Evolutionary conservation across 2,797 vertebrate genomes (phyloP).

Genomic region (Danionella dracula): DNA sequence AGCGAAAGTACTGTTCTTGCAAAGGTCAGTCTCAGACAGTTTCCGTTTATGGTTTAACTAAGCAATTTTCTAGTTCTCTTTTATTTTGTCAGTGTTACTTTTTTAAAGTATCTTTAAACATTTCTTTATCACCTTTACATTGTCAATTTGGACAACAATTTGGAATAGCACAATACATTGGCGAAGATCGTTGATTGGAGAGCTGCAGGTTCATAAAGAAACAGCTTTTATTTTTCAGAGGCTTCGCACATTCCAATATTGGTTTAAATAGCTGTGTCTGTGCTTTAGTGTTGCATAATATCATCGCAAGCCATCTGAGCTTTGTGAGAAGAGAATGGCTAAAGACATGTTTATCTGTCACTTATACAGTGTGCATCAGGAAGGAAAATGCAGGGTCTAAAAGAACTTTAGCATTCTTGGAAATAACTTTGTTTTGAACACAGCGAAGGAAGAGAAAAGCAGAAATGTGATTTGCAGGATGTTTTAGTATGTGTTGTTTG

Average conservation of each 20-base stretch:
- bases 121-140: too few species aligned
- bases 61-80: too few species aligned
- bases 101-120: too few species aligned
- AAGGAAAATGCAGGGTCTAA: not conserved
- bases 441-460: conserved; percentile 13
- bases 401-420: not conserved
- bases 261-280: conserved; percentile 26
- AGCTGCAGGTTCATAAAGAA: too few species aligned
- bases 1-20: too few species aligned
- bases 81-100: too few species aligned
- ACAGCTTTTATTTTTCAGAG: conserved; percentile 9
- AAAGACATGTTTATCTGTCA: not conserved
- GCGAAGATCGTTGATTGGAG: too few species aligned
- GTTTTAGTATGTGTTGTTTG: not conserved
- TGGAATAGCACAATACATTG: too few species aligned
- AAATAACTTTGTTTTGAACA: too few species aligned
- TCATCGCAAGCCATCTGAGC: conserved; percentile 22
- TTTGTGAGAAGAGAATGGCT: conserved; percentile 13
- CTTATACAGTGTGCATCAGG: not conserved
- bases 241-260: conserved; percentile 9
- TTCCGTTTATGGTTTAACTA: too few species aligned
- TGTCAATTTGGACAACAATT: too few species aligned
- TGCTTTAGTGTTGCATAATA: conserved; percentile 19
- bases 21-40: too few species aligned
- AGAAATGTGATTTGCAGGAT: conserved; percentile 7